Evolutionary conservation across 2,113 vertebrate genomes (phyloP).

Genomic region (Lonchura striata): DNA sequence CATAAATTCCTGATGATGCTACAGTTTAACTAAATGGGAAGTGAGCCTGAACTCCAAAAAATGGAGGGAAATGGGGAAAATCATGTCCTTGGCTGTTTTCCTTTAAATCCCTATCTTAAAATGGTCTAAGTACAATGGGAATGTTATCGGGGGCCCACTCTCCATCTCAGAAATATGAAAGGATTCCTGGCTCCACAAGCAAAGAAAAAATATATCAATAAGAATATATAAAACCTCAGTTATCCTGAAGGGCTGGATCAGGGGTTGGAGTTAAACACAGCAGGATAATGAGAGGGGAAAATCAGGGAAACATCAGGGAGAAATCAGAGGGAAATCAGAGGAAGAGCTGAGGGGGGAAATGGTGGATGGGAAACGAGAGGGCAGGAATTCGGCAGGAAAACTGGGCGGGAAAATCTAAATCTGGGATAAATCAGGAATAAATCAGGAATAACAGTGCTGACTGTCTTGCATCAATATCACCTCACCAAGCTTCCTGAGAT

Average conservation of each 20-base stretch:
- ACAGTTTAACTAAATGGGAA: background rate
- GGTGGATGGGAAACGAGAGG: background rate
- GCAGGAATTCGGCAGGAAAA: accelerated
- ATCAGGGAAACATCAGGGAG: background rate
- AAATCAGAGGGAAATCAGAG: background rate
- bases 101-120: background rate
- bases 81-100: background rate
- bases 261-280: background rate
- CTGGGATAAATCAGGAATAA: background rate
- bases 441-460: background rate
- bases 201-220: background rate
- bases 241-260: accelerated
- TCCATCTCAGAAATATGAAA: background rate
- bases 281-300: background rate
- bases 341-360: background rate
- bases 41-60: background rate
- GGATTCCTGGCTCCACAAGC: background rate
- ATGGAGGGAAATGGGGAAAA: background rate
- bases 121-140: background rate
- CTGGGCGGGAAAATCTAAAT: background rate
- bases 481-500: background rate
- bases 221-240: background rate
- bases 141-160: background rate
- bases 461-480: background rate
- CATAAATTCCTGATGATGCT: background rate